Conservation (phyloP, 2,797 vertebrate genomes). For the Pangasius krempfi region DNA sequence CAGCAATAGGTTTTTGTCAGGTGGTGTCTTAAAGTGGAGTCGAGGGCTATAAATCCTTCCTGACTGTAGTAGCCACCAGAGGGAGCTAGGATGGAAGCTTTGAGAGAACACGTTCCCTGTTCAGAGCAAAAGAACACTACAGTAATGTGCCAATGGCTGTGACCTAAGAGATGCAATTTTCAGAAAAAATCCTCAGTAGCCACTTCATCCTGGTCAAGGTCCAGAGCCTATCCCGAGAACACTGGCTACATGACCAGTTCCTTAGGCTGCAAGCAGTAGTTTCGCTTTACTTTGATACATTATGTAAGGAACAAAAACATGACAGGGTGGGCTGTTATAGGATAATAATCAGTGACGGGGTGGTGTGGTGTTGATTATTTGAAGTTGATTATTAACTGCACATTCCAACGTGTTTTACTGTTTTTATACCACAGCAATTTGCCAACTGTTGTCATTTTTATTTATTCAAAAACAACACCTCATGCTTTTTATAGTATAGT, state of each 20-base stretch:
- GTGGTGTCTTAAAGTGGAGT: constrained; percentile 66
- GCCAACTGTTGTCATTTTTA: background rate
- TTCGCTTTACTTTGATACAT: background rate
- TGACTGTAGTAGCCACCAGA: constrained; percentile 64
- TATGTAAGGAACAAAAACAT: background rate
- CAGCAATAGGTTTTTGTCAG: background rate
- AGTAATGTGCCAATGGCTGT: background rate
- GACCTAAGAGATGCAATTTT: background rate
- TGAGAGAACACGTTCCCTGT: constrained; percentile 12
- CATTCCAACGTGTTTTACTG: background rate
- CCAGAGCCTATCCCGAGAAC: background rate
- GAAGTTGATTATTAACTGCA: background rate
- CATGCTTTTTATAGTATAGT: background rate
- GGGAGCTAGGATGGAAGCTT: constrained; percentile 63
- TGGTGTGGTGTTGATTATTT: background rate
- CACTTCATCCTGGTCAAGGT: background rate
- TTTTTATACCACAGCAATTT: background rate
- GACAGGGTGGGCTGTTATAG: background rate
- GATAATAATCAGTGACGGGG: background rate
- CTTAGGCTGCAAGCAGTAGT: background rate
- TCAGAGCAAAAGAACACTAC: background rate
- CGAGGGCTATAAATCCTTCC: constrained; percentile 29
- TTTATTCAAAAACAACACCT: background rate
- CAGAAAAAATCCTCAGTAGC: background rate
- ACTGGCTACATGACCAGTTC: background rate